These are phyloP conservation scores for Silurus aristotelis DNA, from an alignment of 2,797 vertebrate species.

Conservation along the genomic window DNA sequence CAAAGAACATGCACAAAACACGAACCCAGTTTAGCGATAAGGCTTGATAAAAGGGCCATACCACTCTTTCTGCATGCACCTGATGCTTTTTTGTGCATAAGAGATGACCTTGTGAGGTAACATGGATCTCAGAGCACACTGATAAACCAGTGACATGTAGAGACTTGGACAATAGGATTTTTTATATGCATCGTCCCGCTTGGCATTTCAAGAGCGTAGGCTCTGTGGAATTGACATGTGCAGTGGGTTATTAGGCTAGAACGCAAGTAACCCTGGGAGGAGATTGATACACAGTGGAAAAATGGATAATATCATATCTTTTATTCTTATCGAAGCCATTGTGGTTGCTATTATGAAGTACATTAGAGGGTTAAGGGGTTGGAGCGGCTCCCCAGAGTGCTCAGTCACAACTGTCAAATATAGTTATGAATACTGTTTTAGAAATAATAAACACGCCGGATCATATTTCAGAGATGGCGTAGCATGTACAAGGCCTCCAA, in stretches of 20 bases:
- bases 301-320: constrained; percentile 3
- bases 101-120: constrained; percentile 63
- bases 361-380: constrained; percentile 26
- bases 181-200: constrained; percentile 63
- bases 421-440: constrained; percentile 13
- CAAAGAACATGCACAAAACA: constrained; percentile 14
- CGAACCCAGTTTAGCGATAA: neutral
- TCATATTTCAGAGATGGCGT: constrained; percentile 1
- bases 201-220: constrained; percentile 54
- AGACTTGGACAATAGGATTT: constrained; percentile 50
- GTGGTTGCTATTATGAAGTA: constrained; percentile 7
- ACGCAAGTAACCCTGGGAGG: constrained; percentile 27
- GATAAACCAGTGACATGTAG: constrained; percentile 59
- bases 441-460: constrained; percentile 2
- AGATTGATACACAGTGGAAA: constrained; percentile 4
- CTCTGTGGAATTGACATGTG: constrained; percentile 44
- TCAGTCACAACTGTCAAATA: constrained; percentile 30
- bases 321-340: constrained; percentile 14
- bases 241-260: constrained; percentile 51
- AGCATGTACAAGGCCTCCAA: neutral
- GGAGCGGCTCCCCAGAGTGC: constrained; percentile 26
- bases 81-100: constrained; percentile 43
- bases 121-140: constrained; percentile 41
- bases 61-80: constrained; percentile 46
- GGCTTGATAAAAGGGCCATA: neutral